phyloP scores from a whole-genome alignment of 2,797 vertebrate genomes.

The Miichthys miiuy region DNA sequence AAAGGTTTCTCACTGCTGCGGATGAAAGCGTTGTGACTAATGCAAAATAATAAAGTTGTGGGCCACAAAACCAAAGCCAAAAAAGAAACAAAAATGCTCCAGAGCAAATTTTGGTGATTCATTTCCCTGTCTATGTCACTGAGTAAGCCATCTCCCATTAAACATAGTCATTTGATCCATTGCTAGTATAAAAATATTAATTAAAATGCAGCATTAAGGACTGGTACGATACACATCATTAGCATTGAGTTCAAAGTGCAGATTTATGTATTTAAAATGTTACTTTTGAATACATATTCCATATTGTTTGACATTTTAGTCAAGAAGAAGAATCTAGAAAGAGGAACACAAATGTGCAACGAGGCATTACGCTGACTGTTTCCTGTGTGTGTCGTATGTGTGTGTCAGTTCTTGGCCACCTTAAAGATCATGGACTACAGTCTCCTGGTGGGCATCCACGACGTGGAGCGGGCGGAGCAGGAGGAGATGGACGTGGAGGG shows the following conservation, averaged over 20 bases:
- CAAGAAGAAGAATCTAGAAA: neutral
- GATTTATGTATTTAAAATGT: neutral
- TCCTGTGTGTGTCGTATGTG: neutral
- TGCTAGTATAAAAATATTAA: neutral
- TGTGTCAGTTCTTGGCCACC: conserved; percentile 90
- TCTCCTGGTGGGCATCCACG: conserved; percentile 93
- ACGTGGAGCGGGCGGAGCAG: conserved; percentile 94
- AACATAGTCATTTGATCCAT: neutral
- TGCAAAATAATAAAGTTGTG: neutral
- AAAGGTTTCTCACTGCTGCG: no score
- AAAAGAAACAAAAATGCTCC: neutral
- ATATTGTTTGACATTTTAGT: neutral
- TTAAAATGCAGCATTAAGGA: neutral
- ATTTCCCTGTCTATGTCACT: neutral
- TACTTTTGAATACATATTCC: neutral
- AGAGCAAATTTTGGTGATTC: neutral
- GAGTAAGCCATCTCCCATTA: neutral
- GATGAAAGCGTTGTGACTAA: neutral
- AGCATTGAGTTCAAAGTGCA: neutral
- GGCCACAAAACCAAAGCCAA: neutral
- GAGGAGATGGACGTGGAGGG: conserved; percentile 95
- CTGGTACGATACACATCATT: neutral
- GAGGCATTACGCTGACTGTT: neutral
- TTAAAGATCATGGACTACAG: conserved; percentile 98
- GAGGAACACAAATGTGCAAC: neutral